Percentiles rank a stretch among this genome's conserved stretches.
Evolutionary conservation across 1,140 invertebrate genomes (phyloP).

Genomic region (Drosophila parvula): DNA sequence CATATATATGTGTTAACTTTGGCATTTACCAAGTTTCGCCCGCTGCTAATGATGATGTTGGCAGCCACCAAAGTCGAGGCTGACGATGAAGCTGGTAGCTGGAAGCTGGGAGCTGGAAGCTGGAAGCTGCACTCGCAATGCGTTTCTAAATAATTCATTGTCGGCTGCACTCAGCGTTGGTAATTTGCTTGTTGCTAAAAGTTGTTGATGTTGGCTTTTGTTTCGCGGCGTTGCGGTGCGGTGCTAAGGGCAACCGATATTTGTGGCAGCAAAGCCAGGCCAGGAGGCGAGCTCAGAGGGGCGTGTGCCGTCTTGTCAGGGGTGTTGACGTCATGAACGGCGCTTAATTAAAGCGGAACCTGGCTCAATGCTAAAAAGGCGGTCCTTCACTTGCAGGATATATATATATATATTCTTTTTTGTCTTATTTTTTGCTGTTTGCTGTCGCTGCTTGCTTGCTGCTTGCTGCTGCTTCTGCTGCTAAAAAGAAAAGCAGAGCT

Average conservation of each 20-base stretch:
- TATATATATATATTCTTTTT: not conserved
- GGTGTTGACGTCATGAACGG: slow-evolving; percentile 41
- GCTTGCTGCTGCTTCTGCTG: not conserved
- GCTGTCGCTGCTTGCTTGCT: slow-evolving; percentile 3
- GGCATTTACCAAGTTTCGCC: slow-evolving; percentile 14
- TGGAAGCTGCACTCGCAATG: slow-evolving; percentile 18
- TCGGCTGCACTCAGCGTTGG: slow-evolving; percentile 15
- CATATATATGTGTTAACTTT: slow-evolving; percentile 8
- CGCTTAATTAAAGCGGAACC: slow-evolving; percentile 47
- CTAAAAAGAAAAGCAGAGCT: slow-evolving; percentile 14
- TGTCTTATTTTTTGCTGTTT: slow-evolving; percentile 37
- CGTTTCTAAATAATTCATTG: slow-evolving; percentile 42
- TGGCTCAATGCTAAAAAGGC: slow-evolving; percentile 42
- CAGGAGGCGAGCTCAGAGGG: too few species aligned
- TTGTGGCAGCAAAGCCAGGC: slow-evolving; percentile 6
- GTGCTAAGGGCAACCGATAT: slow-evolving; percentile 18
- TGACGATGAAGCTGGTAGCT: not conserved
- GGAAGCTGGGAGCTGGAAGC: not conserved
- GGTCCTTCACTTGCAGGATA: slow-evolving; percentile 26
- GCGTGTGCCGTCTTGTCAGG: not conserved
- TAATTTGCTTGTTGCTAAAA: slow-evolving; percentile 27
- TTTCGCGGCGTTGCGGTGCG: not conserved
- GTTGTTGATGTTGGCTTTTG: slow-evolving; percentile 9
- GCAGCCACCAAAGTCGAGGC: not conserved
- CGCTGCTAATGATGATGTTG: slow-evolving; percentile 2